Base-by-base conservation (phyloP, 2,797 vertebrate genomes). In the Morelia viridis region DNA sequence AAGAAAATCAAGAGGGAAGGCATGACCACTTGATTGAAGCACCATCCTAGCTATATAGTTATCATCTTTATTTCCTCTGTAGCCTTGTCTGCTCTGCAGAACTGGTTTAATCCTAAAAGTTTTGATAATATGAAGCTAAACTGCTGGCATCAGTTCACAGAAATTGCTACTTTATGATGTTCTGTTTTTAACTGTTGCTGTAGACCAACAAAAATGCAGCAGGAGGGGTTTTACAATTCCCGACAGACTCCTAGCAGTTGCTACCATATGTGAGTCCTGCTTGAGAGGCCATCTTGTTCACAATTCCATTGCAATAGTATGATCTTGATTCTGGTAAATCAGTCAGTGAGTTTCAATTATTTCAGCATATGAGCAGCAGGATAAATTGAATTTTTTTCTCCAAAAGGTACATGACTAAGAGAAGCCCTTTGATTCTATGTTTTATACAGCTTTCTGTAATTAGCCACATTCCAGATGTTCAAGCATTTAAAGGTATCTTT, bases 381-480 rank as follows among this genome's bases (percentile, higher is more conserved):
- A 94, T 76, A 96, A 96, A 97, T 94, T 92, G 92, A 95, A 95
- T 96, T 97, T 96, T 85, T 96, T 94, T 92, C 89, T 96, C 91
- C 87, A 94, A 95, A 95, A 96, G 92, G 94, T 76, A 92, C 91
- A 93, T 76, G 89, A 96, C 94, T 92, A 88, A 95, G 87, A 96
- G 94, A 96, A 91, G 90, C 94, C 64, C 17, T 94, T 96, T 96
- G 95, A 93, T 95, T 96, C 94, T 92, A 95, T 95, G 64, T 96
- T 97, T 96, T 97, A 94, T 92, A 76, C 94, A 95, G 95, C 83
- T 93, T 93, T 96, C 95, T 96, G 95, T 95, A 97, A 95, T 97
- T 97, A 97, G 88, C 92, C 95, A 65, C n/a, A 22, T 90, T 96
- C 96, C 96, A 97, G 95, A 97, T 97, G 95, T 95, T 97, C 94